Evolutionary conservation across 2,888 invertebrate species (phyloP), one percentile per base, ranked within the genome.

Genomic region (Agriopis aurantiaria): DNA sequence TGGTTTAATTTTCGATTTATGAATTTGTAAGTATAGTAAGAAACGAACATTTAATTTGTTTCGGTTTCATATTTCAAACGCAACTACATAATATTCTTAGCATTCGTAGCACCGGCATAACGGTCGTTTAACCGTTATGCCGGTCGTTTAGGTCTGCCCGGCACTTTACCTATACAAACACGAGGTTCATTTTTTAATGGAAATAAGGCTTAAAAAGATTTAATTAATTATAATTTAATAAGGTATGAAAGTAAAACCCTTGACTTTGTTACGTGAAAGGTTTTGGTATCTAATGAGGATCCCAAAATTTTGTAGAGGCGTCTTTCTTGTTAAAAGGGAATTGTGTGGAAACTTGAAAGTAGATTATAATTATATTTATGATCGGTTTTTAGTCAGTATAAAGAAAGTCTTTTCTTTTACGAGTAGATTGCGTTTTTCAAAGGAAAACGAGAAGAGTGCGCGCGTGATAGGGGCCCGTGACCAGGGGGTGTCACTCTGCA

Each of bases 151-250:
- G 23, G 57, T 51, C 0, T 58, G 51, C 10, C 55, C n/a, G 3
- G 10, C 55, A 46, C 33, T 56, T 60, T 46, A 33, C 23, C 33
- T 61, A 51, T 40, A 49, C 46, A 48, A 59, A 40, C 55, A 65
- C 45, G 48, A 56, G 23, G 60, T 41, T 69, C 49, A 61, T 52
- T 70, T 70, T 69, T 49, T 10, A 12, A 46, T 46, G 11, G 12
- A n/a, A 48, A 65, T 60, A 66, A 51, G 58, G 61, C 49, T 43
- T 8, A 33, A 53, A 59, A 70, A 70, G 62, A 64, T 73, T 53
- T 55, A 65, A 69, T 70, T 73, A 70, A 58, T 63, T 68, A 61
- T 61, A 51, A 59, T 69, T 61, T 60, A 62, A 65, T 53, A 41
- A 59, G 57, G 33, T 58, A 66, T 65, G 58, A 62, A 57, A 70